Evolutionary conservation across 2,113 vertebrate species (phyloP).

Genomic region (Pelobates fuscus): DNA sequence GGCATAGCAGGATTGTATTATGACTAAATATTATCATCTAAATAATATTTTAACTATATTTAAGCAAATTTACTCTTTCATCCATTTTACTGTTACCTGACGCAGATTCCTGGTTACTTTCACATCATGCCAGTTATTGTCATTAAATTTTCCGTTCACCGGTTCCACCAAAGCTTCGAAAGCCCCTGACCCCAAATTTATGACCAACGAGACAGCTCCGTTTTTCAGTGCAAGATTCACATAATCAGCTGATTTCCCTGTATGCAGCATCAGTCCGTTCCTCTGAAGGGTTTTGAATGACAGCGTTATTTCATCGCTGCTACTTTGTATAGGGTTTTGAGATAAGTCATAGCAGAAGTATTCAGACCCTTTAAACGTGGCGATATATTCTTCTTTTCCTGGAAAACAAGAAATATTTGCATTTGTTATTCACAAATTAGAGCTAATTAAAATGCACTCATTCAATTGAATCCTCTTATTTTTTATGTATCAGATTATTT

Average conservation of each 20-base stretch:
- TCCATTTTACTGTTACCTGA: constrained; percentile 98
- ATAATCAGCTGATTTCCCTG: constrained; percentile 97
- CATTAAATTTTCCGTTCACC: constrained; percentile 99
- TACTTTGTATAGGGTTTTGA: constrained; percentile 97
- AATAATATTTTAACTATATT: constrained; percentile 56
- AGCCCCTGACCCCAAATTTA: constrained; percentile 99
- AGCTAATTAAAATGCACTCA: not conserved
- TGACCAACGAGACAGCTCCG: constrained; percentile 97
- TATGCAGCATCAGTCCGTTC: constrained; percentile 99
- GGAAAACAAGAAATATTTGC: constrained; percentile 57
- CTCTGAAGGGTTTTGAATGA: constrained; percentile 98
- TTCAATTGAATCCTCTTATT: not conserved
- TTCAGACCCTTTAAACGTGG: constrained; percentile 97
- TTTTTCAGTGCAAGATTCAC: constrained; percentile 99
- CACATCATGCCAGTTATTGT: constrained; percentile 99
- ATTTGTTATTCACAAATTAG: not conserved
- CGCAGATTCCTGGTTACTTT: constrained; percentile 99
- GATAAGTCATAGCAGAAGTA: constrained; percentile 99
- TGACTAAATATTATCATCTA: constrained; percentile 55
- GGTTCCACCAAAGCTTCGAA: constrained; percentile 99
- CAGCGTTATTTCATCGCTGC: constrained; percentile 98
- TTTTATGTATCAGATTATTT: not conserved
- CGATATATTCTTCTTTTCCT: constrained; percentile 97
- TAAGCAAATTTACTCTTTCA: constrained; percentile 75
- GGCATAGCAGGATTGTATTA: constrained; percentile 73